Base-by-base conservation (phyloP, 2,113 vertebrate genomes). In the Rana temporaria region DNA sequence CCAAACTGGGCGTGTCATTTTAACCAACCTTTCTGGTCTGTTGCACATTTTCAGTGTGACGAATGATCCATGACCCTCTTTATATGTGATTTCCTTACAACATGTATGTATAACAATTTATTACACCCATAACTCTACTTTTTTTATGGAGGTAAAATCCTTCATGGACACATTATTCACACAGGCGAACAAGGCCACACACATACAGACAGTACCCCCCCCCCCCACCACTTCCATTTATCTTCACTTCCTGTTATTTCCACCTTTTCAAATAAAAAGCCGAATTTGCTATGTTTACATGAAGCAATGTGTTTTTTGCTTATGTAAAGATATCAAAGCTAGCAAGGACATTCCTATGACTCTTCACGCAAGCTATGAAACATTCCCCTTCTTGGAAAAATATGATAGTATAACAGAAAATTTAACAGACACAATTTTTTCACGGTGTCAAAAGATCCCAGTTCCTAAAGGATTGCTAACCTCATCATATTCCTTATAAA, bases 161-260 rank as follows among this genome's bases (percentile, higher is more conserved):
- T 18, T 66, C 48, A 72, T 32, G 30, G 60, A 57, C 70, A 57
- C 22, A 15, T 6, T 19, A 48, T 14, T n/a, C 60, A 7, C 16
- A 3, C 19, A 16, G 20, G 32, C 73, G 38, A 56, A 70, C 26
- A 18, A 42, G 66, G 69, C 70, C 80, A 64, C 65, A 81, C 69
- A 81, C 48, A 63, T 48, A 38, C 56, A 56, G 48, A 42, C 72
- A 42, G 60, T 20, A 18, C 22, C 32, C 72, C 55, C 57, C 18
- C 26, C 26, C 26, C 26, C 26, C 26, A n/a, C n/a, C n/a, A n/a
- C n/a, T 19, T 20, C 65, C 66, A 72, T 82, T 66, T 74, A 56
- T 66, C 70, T 74, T 63, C 26, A 74, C 42, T 66, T 65, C 62
- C 19, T 63, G 59, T 73, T 66, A 73, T 73, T 81, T 81, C 73